phyloP scores from a whole-genome alignment of 1,140 invertebrate species.

The Oryctes rhinoceros region DNA sequence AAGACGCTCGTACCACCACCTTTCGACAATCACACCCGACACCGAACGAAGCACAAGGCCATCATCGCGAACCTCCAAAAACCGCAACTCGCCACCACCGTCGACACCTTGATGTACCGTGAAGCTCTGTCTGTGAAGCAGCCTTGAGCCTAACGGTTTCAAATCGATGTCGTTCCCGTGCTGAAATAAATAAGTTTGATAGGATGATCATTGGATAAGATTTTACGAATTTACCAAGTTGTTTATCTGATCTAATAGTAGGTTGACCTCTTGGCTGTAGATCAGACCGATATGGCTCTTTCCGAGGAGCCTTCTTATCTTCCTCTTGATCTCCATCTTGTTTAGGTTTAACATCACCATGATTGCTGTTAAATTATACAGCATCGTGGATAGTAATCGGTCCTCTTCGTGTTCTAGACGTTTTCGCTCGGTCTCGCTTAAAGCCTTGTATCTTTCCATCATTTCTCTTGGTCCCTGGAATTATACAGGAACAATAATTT shows the following conservation, averaged over 20 bases:
- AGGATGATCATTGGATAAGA: not conserved
- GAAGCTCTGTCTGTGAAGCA: conserved; percentile 96
- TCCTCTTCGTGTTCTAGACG: conserved; percentile 98
- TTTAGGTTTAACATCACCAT: conserved; percentile 94
- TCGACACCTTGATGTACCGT: conserved; percentile 95
- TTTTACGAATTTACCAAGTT: conserved; percentile 81
- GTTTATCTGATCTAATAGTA: conserved; percentile 93
- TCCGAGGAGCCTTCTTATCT: conserved; percentile 92
- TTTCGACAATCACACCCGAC: conserved; percentile 87
- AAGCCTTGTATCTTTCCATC: conserved; percentile 97
- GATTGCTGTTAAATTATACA: conserved; percentile 97
- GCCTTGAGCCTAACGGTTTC: conserved; percentile 88
- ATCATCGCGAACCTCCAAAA: conserved; percentile 98
- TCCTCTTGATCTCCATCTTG: conserved; percentile 87
- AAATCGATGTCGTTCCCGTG: conserved; percentile 97
- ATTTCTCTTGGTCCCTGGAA: conserved; percentile 90
- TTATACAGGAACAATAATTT: not conserved
- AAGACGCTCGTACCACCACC: conserved; percentile 99
- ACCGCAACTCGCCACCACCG: conserved; percentile 89
- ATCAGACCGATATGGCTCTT: conserved; percentile 98
- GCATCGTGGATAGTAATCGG: conserved; percentile 89
- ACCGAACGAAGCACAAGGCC: conserved; percentile 92
- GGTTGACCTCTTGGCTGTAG: conserved; percentile 97
- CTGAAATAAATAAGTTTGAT: conserved; percentile 61
- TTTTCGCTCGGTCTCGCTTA: conserved; percentile 95